Conservation (phyloP, 1,140 invertebrate genomes). For the Drosophila gunungcola region DNA sequence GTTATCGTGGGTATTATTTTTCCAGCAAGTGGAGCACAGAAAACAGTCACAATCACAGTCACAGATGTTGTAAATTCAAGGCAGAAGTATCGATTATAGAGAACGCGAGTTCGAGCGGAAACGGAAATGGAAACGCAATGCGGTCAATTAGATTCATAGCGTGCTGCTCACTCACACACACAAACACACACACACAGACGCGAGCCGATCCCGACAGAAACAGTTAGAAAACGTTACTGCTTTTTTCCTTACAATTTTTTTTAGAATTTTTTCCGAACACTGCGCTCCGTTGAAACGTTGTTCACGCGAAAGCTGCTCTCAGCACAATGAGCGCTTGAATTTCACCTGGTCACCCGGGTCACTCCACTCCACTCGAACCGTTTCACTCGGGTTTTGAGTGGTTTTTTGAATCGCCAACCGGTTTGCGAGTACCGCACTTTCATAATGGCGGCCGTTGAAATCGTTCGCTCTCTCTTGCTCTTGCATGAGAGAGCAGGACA, state of each 20-base stretch:
- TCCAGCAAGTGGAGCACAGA: slow-evolving; percentile 13
- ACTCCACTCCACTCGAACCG: slow-evolving; percentile 30
- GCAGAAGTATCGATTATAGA: slow-evolving; percentile 38
- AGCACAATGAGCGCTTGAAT: slow-evolving; percentile 68
- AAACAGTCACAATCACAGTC: slow-evolving; percentile 29
- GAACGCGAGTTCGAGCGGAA: slow-evolving; percentile 19
- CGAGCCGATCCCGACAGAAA: slow-evolving; percentile 24
- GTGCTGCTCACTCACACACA: slow-evolving; percentile 13
- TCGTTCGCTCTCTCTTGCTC: slow-evolving; percentile 18
- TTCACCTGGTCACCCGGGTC: slow-evolving; percentile 19
- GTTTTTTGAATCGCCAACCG: slow-evolving; percentile 52
- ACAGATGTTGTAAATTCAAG: slow-evolving; percentile 26
- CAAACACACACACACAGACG: slow-evolving; percentile 24
- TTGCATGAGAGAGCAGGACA: slow-evolving; percentile 47
- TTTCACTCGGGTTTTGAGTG: slow-evolving; percentile 68
- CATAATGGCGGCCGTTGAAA: slow-evolving; percentile 77
- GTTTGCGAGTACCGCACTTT: slow-evolving; percentile 73
- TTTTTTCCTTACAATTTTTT: slow-evolving; percentile 9
- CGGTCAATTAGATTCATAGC: slow-evolving; percentile 72
- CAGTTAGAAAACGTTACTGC: slow-evolving; percentile 37
- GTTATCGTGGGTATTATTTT: neutral
- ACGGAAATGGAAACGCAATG: slow-evolving; percentile 56
- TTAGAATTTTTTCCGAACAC: slow-evolving; percentile 10
- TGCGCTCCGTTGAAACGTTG: slow-evolving; percentile 70
- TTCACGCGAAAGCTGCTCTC: slow-evolving; percentile 83